These are phyloP conservation scores for Nannoperca obscura DNA, from an alignment of 2,797 vertebrate genomes.

Conservation along the genomic window DNA sequence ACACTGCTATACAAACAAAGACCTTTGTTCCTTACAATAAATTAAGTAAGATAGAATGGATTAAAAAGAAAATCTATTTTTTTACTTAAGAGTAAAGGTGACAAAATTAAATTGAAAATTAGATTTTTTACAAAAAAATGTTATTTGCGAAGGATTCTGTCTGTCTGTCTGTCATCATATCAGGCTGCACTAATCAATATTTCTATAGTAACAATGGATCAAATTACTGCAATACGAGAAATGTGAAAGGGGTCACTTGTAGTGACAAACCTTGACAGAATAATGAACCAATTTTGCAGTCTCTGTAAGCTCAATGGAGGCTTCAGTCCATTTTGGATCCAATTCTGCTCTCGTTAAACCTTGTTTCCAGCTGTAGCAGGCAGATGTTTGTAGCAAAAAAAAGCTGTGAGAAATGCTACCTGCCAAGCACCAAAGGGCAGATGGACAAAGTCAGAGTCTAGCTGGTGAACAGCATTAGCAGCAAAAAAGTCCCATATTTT, in stretches of 20 bases:
- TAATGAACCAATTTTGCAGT: not conserved
- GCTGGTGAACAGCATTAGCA: not conserved
- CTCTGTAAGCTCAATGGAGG: not conserved
- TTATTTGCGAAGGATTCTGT: not conserved
- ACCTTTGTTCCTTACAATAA: slow-evolving; percentile 35
- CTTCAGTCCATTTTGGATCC: slow-evolving; percentile 7
- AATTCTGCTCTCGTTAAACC: not conserved
- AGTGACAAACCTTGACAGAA: not conserved
- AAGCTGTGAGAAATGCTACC: not conserved
- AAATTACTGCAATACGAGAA: not conserved
- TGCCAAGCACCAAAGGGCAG: slow-evolving; percentile 12
- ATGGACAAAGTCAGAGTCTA: not conserved
- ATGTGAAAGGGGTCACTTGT: not conserved
- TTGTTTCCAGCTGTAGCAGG: slow-evolving; percentile 20
- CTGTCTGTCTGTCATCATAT: not conserved
- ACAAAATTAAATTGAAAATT: not conserved
- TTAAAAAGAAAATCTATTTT: not conserved
- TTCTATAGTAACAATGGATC: not conserved
- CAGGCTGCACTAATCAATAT: not conserved
- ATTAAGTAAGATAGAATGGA: slow-evolving; percentile 13
- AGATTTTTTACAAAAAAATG: not conserved
- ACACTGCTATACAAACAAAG: slow-evolving; percentile 25
- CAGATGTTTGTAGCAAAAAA: slow-evolving; percentile 8
- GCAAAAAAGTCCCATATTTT: not conserved
- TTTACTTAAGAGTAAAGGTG: not conserved